Base-by-base conservation (phyloP, 2,797 vertebrate genomes). In the Acridotheres tristis region DNA sequence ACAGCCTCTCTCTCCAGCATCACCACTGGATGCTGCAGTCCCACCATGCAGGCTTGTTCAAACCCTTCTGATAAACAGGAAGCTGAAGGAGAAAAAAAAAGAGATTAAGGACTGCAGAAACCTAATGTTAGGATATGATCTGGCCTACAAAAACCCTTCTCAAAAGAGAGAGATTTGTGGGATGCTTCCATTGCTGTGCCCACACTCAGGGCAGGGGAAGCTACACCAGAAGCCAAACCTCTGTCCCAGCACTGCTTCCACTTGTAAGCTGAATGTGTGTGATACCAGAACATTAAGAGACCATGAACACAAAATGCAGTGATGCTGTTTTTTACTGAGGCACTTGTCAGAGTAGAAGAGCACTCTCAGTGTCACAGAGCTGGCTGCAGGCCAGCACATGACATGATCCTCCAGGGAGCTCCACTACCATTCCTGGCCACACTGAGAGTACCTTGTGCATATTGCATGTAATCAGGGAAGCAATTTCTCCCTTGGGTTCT, bases 401-500 rank as follows among this genome's bases (percentile, higher is more conserved):
- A 61, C 66, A 77, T 5, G 26, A 4, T 81, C 80, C 83, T 76
- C 79, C 1, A 0, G 73, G 73, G 69, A 93, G 26, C 43, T 91
- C 21, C 0, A 0, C 78, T 94, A 53, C 75, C 74, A 20, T 53
- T 75, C 29, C 58, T 67, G 85, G 69, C 55, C 34, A 63, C 75
- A 9, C 67, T 29, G 55, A 47, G 55, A 83, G 51, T 55, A 66
- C 59, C 6, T 29, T 32, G 55, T 89, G 69, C 85, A 72, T 81
- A 59, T 89, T 89, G 38, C 54, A 62, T 45, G 57, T 59, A 91
- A 88, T 78, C 93, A 91, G 87, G 76, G 73, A 89, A 93, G 79
- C 51, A 67, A 73, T 50, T 66, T 91, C 73, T 92, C 87, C 92
- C 91, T 59, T 86, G 85, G 82, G 89, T 66, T 92, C 85, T 63